Evolutionary conservation across 1,140 invertebrate species (phyloP).

Genomic region (Aphaenogaster ashmeadi): DNA sequence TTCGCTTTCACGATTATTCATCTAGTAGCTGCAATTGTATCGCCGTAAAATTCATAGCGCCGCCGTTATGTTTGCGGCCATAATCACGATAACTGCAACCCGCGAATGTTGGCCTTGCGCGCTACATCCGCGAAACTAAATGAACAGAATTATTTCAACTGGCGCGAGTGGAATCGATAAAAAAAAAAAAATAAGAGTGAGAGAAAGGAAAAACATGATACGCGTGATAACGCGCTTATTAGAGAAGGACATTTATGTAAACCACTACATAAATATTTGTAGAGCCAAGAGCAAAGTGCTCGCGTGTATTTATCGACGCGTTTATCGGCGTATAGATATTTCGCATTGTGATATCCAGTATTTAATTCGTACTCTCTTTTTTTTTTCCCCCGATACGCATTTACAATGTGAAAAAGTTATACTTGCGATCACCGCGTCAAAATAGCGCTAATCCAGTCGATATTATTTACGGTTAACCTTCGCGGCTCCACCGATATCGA

Average conservation of each 20-base stretch:
- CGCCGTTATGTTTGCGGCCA: slow-evolving; percentile 57
- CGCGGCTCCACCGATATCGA: not conserved
- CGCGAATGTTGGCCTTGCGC: slow-evolving; percentile 69
- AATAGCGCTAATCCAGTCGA: not conserved
- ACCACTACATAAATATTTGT: slow-evolving; percentile 28
- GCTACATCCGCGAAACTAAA: slow-evolving; percentile 64
- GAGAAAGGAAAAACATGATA: slow-evolving; percentile 8
- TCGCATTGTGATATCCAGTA: slow-evolving; percentile 2
- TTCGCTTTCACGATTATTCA: slow-evolving; percentile 39
- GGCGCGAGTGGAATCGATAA: slow-evolving; percentile 8
- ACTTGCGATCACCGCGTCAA: not conserved
- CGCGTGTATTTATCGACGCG: not conserved
- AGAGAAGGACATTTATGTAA: slow-evolving; percentile 38
- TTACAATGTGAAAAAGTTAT: slow-evolving; percentile 24
- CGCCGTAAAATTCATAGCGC: slow-evolving; percentile 65
- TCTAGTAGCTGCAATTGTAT: slow-evolving; percentile 51
- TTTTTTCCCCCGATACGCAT: too few species aligned
- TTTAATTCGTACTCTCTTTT: slow-evolving; percentile 23
- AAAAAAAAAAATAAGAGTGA: not conserved
- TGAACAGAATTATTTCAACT: slow-evolving; percentile 45
- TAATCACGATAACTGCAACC: slow-evolving; percentile 67
- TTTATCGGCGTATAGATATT: slow-evolving; percentile 15
- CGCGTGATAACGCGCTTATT: slow-evolving; percentile 46
- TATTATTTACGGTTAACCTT: slow-evolving; percentile 4
- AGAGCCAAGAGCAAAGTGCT: slow-evolving; percentile 5